Evolutionary conservation across 2,888 invertebrate genomes (phyloP), one percentile per base, ranked within the genome.

Genomic region (Troglohyphantes excavatus): DNA sequence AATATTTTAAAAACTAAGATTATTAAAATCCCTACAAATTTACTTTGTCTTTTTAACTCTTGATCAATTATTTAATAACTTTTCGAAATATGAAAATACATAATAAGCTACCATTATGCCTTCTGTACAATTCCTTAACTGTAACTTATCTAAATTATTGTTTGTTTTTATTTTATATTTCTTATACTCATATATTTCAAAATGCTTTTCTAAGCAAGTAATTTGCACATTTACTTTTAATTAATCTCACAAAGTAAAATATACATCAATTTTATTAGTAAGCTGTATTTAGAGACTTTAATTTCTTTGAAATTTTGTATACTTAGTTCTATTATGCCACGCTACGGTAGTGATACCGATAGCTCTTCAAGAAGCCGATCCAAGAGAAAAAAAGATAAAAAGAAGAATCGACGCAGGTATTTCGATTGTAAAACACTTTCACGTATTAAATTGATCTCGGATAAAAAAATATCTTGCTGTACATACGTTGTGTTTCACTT

Each of bases 311-410:
- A n/a, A 23, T 65, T 26, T 19, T 2, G n/a, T 7, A 5, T n/a
- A 17, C 61, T 7, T 61, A 61, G 21, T 2, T 7, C 6, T n/a
- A 63, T 23, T 17, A 87, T 87, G 87, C 81, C 87, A 63, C 79
- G 79, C 19, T 53, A 82, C 21, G 68, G 63, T 13, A 89, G 88
- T 76, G 88, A 89, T 76, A 68, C 88, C 7, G 88, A 89, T 26
- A 76, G 76, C 61, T 86, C 85, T 23, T 43, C 76, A 23, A 82
- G 88, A 68, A 83, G 68, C 27, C 75, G 82, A n/a, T 82, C 82
- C 3, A 67, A 46, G 39, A 39, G 67, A 26, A 88, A 81, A 75
- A 89, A 70, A 26, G 11, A 19, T 1, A 89, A 89, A 23, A 89
- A 82, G 43, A 70, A 17, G 11, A 61, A 39, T 13, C 53, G 76